phyloP scores from a whole-genome alignment of 2,113 vertebrate genomes.

The Malurus cyaneus region DNA sequence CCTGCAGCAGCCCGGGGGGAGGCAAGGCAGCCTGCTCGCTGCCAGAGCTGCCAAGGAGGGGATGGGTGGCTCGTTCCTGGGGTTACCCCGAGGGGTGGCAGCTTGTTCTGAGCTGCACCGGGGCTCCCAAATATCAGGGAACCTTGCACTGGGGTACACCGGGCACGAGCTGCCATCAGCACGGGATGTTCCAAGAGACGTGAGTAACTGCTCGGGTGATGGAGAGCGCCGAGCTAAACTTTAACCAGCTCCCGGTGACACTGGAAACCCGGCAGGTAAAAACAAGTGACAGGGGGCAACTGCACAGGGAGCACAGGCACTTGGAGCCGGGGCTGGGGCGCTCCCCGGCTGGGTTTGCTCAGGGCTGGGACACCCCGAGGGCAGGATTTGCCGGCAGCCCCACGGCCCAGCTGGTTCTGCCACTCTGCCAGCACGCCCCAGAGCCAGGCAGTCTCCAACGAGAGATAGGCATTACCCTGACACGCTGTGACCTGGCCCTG shows the following conservation, averaged over 20 bases:
- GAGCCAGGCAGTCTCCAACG: neutral
- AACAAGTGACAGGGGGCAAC: neutral
- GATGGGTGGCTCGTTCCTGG: neutral
- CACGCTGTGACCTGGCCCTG: neutral
- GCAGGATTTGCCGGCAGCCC: neutral
- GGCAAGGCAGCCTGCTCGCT: neutral
- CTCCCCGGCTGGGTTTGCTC: neutral
- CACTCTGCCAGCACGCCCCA: neutral
- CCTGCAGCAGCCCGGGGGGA: neutral
- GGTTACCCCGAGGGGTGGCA: neutral
- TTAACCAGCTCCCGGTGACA: neutral
- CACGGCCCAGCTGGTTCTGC: neutral
- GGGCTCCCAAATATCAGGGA: neutral
- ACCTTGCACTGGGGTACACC: rapidly evolving
- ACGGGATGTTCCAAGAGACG: neutral
- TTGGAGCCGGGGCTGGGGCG: neutral
- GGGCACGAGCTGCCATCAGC: neutral
- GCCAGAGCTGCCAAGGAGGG: neutral
- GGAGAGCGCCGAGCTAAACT: neutral
- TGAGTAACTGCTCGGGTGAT: rapidly evolving
- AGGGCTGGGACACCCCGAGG: neutral
- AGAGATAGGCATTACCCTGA: neutral
- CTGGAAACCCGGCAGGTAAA: neutral
- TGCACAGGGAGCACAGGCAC: neutral
- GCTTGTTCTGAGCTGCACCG: neutral